Evolutionary conservation across 2,888 invertebrate genomes (phyloP).

Genomic region (Anorthoa munda): DNA sequence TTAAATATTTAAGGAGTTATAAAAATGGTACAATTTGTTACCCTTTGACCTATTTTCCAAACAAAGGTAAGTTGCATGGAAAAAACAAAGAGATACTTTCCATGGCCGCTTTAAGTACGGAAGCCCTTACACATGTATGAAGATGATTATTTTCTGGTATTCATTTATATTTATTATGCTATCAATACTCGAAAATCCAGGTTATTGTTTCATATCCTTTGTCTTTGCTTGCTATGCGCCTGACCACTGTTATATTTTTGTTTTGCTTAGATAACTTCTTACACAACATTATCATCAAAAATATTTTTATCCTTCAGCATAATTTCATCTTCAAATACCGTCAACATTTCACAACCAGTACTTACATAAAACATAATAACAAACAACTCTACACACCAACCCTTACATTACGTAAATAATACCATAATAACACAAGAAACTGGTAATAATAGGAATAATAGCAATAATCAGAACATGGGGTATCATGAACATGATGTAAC

Average conservation of each 20-base stretch:
- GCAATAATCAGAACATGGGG: slow-evolving; percentile 77
- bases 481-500: slow-evolving; percentile 77
- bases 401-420: slow-evolving; percentile 59
- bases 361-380: slow-evolving; percentile 52
- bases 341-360: slow-evolving; percentile 26
- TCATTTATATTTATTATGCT: no score
- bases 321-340: slow-evolving; percentile 12
- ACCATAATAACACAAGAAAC: slow-evolving; percentile 65
- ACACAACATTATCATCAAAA: not conserved
- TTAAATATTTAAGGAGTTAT: not conserved
- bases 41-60: slow-evolving; percentile 22
- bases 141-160: not conserved
- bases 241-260: not conserved
- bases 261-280: not conserved
- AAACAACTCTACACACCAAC: slow-evolving; percentile 46
- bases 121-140: no score
- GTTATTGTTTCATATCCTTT: not conserved
- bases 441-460: slow-evolving; percentile 79
- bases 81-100: not conserved
- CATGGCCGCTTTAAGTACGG: not conserved
- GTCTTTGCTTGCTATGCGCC: not conserved
- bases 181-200: not conserved
- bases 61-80: not conserved
- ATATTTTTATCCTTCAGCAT: not conserved
- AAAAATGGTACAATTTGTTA: not conserved